Percentiles rank a stretch among this genome's conserved stretches.
Evolutionary conservation across 2,797 vertebrate species (phyloP).

Genomic region (Poeciliopsis infans): DNA sequence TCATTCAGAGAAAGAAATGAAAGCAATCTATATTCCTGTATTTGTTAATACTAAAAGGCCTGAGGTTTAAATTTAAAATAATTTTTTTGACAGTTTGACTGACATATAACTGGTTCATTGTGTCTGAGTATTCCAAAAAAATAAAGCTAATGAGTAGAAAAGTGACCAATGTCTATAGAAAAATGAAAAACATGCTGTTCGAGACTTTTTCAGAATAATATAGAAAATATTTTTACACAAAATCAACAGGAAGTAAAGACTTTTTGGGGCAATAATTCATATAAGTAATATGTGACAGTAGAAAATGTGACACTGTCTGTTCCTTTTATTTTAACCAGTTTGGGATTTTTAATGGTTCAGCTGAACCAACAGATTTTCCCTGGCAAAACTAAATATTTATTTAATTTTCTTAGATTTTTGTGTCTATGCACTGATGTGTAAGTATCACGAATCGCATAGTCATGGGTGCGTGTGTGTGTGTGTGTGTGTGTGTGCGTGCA

Average conservation of each 20-base stretch:
- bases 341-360: not conserved
- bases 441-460: conserved; percentile 3
- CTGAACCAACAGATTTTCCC: not conserved
- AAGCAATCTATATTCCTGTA: not conserved
- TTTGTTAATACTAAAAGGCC: not conserved
- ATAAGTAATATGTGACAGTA: not conserved
- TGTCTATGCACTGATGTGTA: conserved; percentile 7
- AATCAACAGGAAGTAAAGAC: not conserved
- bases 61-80: not conserved
- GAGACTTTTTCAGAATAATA: too few relatives aligned
- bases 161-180: not conserved
- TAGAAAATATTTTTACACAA: not conserved
- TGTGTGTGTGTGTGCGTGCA: not conserved
- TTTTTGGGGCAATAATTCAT: not conserved
- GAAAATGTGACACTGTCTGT: not conserved
- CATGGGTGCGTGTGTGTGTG: not conserved
- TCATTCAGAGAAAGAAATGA: not conserved
- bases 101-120: not conserved
- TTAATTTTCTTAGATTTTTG: not conserved
- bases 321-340: not conserved
- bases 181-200: not conserved
- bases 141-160: not conserved
- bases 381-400: not conserved
- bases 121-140: not conserved
- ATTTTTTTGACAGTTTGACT: not conserved